Percentiles rank a stretch among this genome's conserved stretches.
phyloP scores from a whole-genome alignment of 2,888 invertebrate genomes.

The Megaustenia siamemsis region DNA sequence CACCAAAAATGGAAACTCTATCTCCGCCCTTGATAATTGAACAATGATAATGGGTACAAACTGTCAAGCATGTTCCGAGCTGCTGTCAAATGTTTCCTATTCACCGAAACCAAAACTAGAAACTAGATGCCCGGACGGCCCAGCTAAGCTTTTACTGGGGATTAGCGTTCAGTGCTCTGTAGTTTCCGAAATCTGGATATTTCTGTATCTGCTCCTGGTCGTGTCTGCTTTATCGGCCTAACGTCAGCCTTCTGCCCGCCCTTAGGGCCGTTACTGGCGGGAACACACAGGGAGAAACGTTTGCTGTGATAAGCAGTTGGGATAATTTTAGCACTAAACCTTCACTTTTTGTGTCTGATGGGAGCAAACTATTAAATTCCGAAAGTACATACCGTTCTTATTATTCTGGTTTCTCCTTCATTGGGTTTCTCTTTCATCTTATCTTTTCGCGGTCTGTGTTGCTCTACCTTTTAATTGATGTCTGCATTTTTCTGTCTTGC shows the following conservation, averaged over 20 bases:
- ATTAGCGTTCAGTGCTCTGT: neutral
- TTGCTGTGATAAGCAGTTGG: neutral
- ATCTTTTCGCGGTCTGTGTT: neutral
- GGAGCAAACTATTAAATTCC: no score
- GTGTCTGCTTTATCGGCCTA: neutral
- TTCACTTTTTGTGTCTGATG: neutral
- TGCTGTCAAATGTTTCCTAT: neutral
- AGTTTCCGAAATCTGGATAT: neutral
- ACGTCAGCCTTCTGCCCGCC: neutral
- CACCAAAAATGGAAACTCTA: no score
- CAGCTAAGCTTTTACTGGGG: neutral
- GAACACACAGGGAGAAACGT: constrained; percentile 12
- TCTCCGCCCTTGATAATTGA: no score
- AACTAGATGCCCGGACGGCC: neutral
- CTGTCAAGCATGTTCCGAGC: no score
- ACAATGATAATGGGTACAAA: no score
- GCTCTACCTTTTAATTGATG: neutral
- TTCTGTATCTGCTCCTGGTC: neutral
- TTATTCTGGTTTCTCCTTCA: no score
- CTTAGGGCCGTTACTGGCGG: neutral
- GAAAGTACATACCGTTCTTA: no score
- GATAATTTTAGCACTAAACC: neutral
- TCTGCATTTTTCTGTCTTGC: neutral
- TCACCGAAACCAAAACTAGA: neutral
- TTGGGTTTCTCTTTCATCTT: neutral